Evolutionary conservation across 2,113 vertebrate genomes (phyloP), one percentile per base, ranked within the genome.

Genomic region (Chitala chitala): DNA sequence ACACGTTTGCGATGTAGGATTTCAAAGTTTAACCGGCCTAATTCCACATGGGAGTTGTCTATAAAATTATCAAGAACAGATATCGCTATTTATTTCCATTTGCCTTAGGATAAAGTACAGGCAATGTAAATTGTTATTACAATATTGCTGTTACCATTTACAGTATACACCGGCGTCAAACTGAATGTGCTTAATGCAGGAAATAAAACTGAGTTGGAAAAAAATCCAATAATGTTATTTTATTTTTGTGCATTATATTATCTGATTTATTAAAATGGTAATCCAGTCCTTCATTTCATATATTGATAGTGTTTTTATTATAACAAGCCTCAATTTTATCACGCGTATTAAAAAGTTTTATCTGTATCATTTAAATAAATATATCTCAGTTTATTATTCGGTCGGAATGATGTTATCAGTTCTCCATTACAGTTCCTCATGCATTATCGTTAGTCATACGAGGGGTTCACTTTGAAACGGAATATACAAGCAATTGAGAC

Each of bases 131-230:
- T 46, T 69, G 10, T 4, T 20, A 31, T 42, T 44, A 46, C 48
- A 69, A 31, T 51, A 31, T 51, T 48, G 29, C 17, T 22, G 46
- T 51, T 50, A 36, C 29, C 38, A 54, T 40, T 73, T 46, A n/a
- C n/a, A n/a, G n/a, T n/a, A 61, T 50, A 20, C 24, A 48, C 15
- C 42, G 24, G 44, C 48, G 20, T 63, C 3, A 50, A 3, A 59
- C 29, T 42, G 6, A 50, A 36, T 5, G 24, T 24, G 36, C 20
- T 31, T 4, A 3, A 58, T 12, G 44, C 15, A 6, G 40, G 10
- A 63, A 70, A 73, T 73, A 73, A 73, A 61, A 73, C 20, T 73
- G 15, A 33, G 56, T 36, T 29, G 44, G 42, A 73, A 46, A 72
- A 42, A 51, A 69, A 69, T 69, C 56, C 58, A 33, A 29, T 44